Evolutionary conservation across 2,113 vertebrate species (phyloP).

Genomic region (Serinus canaria): DNA sequence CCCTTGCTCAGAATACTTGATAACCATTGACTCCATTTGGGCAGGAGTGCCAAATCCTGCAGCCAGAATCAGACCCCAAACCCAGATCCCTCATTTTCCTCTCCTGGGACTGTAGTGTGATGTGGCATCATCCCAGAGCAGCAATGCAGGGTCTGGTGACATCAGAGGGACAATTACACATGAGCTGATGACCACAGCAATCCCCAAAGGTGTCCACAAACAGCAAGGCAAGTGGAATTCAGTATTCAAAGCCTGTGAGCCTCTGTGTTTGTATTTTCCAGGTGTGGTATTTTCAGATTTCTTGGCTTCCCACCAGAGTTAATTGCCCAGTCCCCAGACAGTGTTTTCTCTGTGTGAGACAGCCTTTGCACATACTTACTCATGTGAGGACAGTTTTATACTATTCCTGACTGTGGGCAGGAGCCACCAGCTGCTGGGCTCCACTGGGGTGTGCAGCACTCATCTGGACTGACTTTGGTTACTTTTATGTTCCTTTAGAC

Average conservation of each 20-base stretch:
- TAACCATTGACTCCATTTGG: not conserved
- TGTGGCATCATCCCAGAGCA: fast-evolving
- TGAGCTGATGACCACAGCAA: not conserved
- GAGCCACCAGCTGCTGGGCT: slow-evolving; percentile 44
- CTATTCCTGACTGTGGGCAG: slow-evolving; percentile 29
- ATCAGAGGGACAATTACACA: not conserved
- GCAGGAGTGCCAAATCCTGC: not conserved
- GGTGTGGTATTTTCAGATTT: not conserved
- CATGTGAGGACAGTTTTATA: slow-evolving; percentile 53
- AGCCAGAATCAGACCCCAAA: not conserved
- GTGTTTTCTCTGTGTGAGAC: not conserved
- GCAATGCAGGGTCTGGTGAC: not conserved
- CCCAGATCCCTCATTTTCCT: not conserved
- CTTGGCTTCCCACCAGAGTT: not conserved
- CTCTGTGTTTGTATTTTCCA: not conserved
- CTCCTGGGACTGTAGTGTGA: too few relatives aligned
- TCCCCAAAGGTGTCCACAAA: not conserved
- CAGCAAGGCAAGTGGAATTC: not conserved
- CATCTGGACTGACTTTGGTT: slow-evolving; percentile 57
- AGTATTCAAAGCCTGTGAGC: not conserved
- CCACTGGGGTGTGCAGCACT: slow-evolving; percentile 48
- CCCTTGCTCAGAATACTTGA: not conserved
- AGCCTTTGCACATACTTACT: slow-evolving; percentile 32
- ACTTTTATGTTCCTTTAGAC: slow-evolving; percentile 32
- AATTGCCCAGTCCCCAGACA: slow-evolving; percentile 35